Evolutionary conservation across 2,113 vertebrate genomes (phyloP).

Genomic region (Odontophorus gujanensis): DNA sequence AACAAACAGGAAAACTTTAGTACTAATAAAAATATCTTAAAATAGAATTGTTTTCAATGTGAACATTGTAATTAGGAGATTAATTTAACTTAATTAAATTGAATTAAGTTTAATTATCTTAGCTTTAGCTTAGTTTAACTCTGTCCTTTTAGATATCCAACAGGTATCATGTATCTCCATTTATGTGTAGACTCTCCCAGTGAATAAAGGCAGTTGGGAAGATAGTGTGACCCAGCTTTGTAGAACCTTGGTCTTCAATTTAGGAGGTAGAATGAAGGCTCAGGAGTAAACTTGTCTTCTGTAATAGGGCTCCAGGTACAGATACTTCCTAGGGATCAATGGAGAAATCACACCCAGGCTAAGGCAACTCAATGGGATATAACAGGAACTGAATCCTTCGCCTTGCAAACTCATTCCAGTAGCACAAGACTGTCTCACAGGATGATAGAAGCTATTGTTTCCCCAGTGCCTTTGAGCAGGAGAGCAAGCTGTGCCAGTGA

Average conservation of each 20-base stretch:
- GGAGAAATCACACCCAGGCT: neutral
- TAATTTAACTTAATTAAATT: neutral
- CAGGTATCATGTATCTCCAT: neutral
- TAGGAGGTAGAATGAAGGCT: neutral
- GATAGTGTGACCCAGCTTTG: neutral
- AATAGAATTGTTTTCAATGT: neutral
- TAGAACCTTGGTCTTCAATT: neutral
- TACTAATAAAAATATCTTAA: neutral
- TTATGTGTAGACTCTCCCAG: rapidly evolving
- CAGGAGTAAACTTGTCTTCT: neutral
- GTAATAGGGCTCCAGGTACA: neutral
- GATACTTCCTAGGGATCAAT: rapidly evolving
- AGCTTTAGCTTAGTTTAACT: neutral
- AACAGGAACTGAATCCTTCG: neutral
- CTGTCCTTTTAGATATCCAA: neutral
- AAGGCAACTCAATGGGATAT: neutral
- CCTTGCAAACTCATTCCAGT: neutral
- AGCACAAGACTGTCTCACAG: neutral
- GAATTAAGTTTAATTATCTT: conserved; percentile 1
- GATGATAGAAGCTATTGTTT: neutral
- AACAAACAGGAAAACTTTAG: neutral
- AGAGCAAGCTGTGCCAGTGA: neutral
- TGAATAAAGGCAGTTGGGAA: neutral
- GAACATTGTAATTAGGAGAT: neutral
- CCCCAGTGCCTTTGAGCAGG: neutral